These are phyloP conservation scores for Aptenodytes forsteri DNA, from an alignment of 2,113 vertebrate genomes.

Conservation along the genomic window DNA sequence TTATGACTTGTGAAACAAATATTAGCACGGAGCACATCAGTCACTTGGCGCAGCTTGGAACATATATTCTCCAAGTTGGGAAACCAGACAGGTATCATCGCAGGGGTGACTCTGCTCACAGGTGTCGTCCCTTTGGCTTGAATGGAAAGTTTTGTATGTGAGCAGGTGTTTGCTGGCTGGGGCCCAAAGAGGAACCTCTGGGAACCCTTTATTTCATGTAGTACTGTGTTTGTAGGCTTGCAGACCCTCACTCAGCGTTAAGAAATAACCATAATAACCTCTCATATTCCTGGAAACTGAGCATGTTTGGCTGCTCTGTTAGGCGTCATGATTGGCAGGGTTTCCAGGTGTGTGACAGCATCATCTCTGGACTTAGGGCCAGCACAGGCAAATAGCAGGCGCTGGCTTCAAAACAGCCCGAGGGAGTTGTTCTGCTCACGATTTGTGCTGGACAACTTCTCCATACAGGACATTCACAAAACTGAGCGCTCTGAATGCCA, in stretches of 20 bases:
- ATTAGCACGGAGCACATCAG: neutral
- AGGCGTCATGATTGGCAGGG: neutral
- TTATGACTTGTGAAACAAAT: constrained; percentile 2
- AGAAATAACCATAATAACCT: neutral
- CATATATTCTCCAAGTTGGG: neutral
- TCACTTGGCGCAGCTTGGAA: neutral
- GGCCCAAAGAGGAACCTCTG: neutral
- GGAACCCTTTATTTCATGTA: neutral
- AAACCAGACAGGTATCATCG: neutral
- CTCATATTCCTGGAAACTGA: neutral
- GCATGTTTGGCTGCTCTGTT: neutral
- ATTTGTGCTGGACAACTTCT: neutral
- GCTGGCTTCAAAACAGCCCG: accelerated
- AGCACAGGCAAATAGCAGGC: neutral
- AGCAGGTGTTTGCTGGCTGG: neutral
- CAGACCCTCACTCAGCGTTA: neutral
- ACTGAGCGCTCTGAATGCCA: neutral
- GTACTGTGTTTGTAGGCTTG: neutral
- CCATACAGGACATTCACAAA: neutral
- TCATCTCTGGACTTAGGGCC: neutral
- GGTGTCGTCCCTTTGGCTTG: neutral
- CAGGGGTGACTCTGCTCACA: neutral
- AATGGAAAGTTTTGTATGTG: neutral
- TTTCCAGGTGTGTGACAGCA: neutral
- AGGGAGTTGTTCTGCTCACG: neutral